These are phyloP conservation scores for Carposina sasakii DNA, from an alignment of 1,140 invertebrate genomes.

Conservation along the genomic window DNA sequence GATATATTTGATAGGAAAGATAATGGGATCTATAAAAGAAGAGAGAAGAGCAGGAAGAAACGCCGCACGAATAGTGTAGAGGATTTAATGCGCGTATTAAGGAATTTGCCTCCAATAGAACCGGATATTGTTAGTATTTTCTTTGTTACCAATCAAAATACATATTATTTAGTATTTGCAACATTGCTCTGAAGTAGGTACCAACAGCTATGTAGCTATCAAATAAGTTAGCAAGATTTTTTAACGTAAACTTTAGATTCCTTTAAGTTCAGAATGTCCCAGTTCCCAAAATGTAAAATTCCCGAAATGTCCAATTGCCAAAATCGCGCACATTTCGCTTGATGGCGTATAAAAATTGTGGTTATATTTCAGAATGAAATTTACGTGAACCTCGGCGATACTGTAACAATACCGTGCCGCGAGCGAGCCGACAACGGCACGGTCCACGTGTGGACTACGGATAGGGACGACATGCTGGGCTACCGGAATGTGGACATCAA, in stretches of 20 bases:
- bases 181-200: background rate
- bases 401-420: conserved; percentile 23
- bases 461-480: conserved; percentile 22
- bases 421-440: background rate
- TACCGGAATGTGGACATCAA: conserved; percentile 23
- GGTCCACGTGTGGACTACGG: conserved; percentile 25
- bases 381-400: conserved; percentile 27
- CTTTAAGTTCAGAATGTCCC: background rate
- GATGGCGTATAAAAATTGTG: background rate
- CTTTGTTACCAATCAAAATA: background rate
- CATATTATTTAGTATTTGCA: background rate
- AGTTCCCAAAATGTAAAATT: background rate
- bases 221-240: background rate
- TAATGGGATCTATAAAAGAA: conserved; percentile 30
- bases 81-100: conserved; percentile 16
- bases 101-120: conserved; percentile 23
- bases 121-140: conserved; percentile 15
- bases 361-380: conserved; percentile 39
- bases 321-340: background rate
- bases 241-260: background rate
- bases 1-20: conserved; percentile 27
- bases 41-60: conserved; percentile 23
- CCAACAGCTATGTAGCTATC: background rate
- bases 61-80: conserved; percentile 12
- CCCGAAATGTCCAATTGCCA: background rate